Conservation (phyloP, 2,797 vertebrate species). For the Neosalanx taihuensis region DNA sequence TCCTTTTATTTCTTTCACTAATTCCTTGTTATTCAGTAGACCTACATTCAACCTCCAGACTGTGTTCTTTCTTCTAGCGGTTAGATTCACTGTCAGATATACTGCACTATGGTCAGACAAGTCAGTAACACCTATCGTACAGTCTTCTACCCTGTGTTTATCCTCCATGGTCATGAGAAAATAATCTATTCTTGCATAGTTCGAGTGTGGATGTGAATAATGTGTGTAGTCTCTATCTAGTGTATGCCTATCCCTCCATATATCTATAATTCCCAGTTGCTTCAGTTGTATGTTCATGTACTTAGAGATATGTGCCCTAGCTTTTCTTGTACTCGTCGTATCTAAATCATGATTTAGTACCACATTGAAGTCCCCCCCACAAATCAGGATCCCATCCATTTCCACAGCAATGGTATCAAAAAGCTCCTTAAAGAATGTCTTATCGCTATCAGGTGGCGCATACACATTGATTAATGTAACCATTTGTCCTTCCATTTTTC, state of each 20-base stretch:
- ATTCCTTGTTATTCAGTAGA: constrained; percentile 15
- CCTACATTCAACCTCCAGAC: constrained; percentile 19
- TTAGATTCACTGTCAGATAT: constrained; percentile 17
- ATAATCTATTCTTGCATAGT: constrained; percentile 20
- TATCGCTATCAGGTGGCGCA: constrained; percentile 5
- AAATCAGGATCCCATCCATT: constrained; percentile 6
- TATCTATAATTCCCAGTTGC: constrained; percentile 22
- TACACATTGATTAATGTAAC: constrained; percentile 20
- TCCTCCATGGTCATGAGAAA: constrained; percentile 24
- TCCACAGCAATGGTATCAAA: constrained; percentile 10
- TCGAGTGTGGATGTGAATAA: constrained; percentile 10
- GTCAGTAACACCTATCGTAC: constrained; percentile 20
- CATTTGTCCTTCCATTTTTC: constrained; percentile 3
- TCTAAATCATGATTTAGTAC: constrained; percentile 14
- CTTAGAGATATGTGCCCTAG: constrained; percentile 4
- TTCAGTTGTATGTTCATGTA: constrained; percentile 1
- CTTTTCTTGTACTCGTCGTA: constrained; percentile 9
- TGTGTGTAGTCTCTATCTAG: constrained; percentile 19
- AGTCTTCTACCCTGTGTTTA: constrained; percentile 10
- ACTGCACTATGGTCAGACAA: constrained; percentile 23
- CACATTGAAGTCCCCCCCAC: constrained; percentile 21
- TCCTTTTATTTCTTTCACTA: background rate
- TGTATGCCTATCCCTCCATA: constrained; percentile 20
- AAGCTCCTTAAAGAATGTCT: background rate
- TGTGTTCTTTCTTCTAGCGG: background rate